A percentile compares a stretch with the other conserved stretches of the same genome.
phyloP scores from a whole-genome alignment of 2,888 invertebrate genomes.

The Odontocolon sp. region DNA sequence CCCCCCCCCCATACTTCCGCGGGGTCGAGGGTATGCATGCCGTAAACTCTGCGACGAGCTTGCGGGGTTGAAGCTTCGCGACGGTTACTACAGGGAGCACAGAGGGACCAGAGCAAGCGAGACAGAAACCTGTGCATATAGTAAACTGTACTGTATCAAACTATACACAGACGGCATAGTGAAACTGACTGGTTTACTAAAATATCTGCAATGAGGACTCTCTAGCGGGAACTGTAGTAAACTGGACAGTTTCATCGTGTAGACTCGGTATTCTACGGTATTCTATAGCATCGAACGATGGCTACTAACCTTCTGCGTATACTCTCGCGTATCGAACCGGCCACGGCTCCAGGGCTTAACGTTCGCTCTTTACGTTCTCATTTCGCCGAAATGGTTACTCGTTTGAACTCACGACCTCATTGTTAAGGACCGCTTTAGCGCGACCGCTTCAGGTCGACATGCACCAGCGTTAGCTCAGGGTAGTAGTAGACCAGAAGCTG shows the following conservation, averaged over 20 bases:
- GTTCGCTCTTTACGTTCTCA: conserved; percentile 58
- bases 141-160: too few relatives aligned
- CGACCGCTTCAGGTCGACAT: conserved; percentile 24
- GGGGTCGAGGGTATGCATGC: neutral
- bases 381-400: conserved; percentile 56
- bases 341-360: conserved; percentile 49
- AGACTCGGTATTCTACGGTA: conserved; percentile 8
- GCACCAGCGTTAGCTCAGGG: conserved; percentile 24
- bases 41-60: neutral
- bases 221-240: too few relatives aligned
- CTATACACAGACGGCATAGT: too few relatives aligned
- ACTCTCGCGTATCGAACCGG: conserved; percentile 40
- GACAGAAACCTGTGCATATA: too few relatives aligned
- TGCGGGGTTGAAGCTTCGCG: neutral
- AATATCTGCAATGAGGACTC: too few relatives aligned
- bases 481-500: conserved; percentile 11
- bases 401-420: conserved; percentile 59
- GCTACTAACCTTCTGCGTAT: neutral
- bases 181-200: too few relatives aligned
- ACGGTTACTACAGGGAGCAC: neutral
- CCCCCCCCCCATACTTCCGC: too few relatives aligned
- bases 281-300: neutral
- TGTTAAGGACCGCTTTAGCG: conserved; percentile 55
- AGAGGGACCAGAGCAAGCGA: neutral
- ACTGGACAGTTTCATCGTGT: neutral